These are phyloP conservation scores for Morbakka virulenta DNA, from an alignment of 30 jellyfish, hydroid and myxozoan genomes.

Conservation along the genomic window DNA sequence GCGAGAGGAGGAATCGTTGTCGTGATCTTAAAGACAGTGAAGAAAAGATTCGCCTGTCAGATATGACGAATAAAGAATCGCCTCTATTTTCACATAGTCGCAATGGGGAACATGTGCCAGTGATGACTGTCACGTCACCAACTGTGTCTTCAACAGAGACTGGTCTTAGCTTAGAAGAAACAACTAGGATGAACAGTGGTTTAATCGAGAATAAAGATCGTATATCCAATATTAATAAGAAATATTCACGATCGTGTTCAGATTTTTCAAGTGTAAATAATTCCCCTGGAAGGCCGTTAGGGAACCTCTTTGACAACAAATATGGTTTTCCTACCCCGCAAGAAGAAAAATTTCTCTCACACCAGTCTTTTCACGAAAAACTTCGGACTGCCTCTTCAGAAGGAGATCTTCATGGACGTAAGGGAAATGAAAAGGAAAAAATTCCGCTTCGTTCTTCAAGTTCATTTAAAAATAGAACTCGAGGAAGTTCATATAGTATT, in stretches of 20 bases:
- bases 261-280: not conserved
- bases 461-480: not conserved
- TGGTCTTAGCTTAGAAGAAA: not conserved
- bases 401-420: not conserved
- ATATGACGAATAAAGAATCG: not conserved
- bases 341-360: not conserved
- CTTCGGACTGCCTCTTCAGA: not conserved
- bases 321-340: not conserved
- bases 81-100: not conserved
- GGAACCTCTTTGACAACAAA: not conserved
- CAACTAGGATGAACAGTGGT: not conserved
- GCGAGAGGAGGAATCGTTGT: not conserved
- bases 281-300: not conserved
- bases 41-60: not conserved
- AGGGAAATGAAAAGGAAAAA: not conserved
- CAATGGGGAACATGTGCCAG: not conserved
- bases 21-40: not conserved
- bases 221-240: not conserved
- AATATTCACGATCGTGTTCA: not conserved
- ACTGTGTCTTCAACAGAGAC: not conserved
- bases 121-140: not conserved
- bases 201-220: not conserved
- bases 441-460: not conserved
- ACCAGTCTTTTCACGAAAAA: not conserved
- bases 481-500: not conserved